Conservation (phyloP, 1,140 invertebrate genomes). For the Cydia fagiglandana region DNA sequence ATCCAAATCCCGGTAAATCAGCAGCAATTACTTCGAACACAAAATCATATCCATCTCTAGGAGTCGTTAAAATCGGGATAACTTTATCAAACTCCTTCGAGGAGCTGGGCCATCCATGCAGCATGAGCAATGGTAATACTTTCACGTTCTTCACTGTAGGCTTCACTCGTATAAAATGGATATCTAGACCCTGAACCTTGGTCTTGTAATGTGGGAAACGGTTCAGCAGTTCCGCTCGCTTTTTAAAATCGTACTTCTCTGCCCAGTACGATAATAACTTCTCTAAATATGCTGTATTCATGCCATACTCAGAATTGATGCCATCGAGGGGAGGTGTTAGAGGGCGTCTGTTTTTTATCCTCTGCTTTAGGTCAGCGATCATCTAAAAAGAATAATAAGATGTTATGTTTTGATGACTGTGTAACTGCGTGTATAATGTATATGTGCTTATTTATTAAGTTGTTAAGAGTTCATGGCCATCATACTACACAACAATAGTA, state of each 20-base stretch:
- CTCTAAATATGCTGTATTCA: constrained; percentile 85
- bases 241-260: constrained; percentile 87
- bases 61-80: constrained; percentile 85
- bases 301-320: constrained; percentile 87
- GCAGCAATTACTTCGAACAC: constrained; percentile 91
- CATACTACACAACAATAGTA: no score
- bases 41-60: constrained; percentile 80
- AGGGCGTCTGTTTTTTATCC: constrained; percentile 80
- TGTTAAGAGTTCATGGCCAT: no score
- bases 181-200: constrained; percentile 85
- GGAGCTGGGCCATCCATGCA: constrained; percentile 97
- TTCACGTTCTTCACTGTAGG: constrained; percentile 58
- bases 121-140: constrained; percentile 86
- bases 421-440: no score
- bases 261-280: constrained; percentile 86
- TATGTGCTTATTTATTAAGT: neutral
- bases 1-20: constrained; percentile 92
- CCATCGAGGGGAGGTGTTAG: constrained; percentile 84
- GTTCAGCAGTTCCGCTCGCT: constrained; percentile 85
- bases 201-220: constrained; percentile 86
- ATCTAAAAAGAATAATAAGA: constrained; percentile 72
- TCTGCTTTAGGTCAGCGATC: constrained; percentile 82
- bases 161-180: constrained; percentile 87
- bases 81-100: constrained; percentile 92
- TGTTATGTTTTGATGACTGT: constrained; percentile 21